Evolutionary conservation across 2,797 vertebrate genomes (phyloP), one percentile per base, ranked within the genome.

Genomic region (Decapterus maruadsi): DNA sequence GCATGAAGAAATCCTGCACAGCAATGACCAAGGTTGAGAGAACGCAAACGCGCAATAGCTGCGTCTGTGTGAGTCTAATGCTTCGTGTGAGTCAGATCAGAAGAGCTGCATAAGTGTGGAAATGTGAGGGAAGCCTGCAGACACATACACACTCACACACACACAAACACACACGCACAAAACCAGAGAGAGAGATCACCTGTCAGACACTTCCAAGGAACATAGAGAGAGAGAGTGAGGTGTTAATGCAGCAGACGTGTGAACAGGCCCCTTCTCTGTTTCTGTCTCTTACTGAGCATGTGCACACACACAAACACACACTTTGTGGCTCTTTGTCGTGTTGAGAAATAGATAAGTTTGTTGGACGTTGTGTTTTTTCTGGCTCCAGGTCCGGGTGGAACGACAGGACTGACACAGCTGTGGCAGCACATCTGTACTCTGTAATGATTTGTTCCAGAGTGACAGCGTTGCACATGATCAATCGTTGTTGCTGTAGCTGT

Each of bases 161-260:
- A 61, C 9, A 58, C 6, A 59, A 19, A 43, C 29, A 26, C 19
- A 40, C 68, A 54, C 45, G 40, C 26, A 26, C 26, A 11, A 42
- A 12, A 13, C 40, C 40, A 40, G 38, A 38, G 38, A 38, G 10
- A 11, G 56, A 74, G 26, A 59, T 68, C 70, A 56, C 43, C 69
- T 62, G 62, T 65, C 66, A 60, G n/a, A 42, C 14, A 65, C 13
- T 57, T 53, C 51, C 31, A 31, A 71, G 20, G 31, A 57, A 36
- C 51, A 14, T 7, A 62, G 62, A 64, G 58, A 57, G 14, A 40
- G 22, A 45, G 54, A 54, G 12, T 5, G 19, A 50, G 40, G 57
- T 69, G 29, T 51, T 51, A 29, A 50, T 14, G 8, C 53, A 51
- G 12, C 50, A 53, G 48, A 50, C 48, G 4, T n/a, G 7, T 50